phyloP scores from a whole-genome alignment of 2,797 vertebrate genomes.

The Anabas testudineus region DNA sequence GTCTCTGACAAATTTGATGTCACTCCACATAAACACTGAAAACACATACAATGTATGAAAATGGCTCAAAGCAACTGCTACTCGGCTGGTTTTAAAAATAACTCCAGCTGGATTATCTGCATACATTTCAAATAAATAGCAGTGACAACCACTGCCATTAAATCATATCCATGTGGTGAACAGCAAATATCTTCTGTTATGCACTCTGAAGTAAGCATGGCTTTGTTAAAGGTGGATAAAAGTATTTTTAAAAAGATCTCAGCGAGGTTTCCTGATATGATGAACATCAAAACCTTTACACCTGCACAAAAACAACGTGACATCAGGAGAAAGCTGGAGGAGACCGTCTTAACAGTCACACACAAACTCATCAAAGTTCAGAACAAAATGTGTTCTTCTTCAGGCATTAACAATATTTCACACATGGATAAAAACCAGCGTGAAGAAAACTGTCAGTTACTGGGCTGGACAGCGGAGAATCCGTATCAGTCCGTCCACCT shows the following conservation, averaged over 20 bases:
- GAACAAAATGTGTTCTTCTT: not conserved
- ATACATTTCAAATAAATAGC: not conserved
- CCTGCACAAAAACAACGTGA: not conserved
- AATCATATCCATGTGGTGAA: not conserved
- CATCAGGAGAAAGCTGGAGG: not conserved
- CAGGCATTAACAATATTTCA: constrained; percentile 9
- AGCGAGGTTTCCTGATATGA: not conserved
- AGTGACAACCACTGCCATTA: not conserved
- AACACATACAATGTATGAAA: constrained; percentile 40
- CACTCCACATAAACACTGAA: constrained; percentile 40
- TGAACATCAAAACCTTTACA: not conserved
- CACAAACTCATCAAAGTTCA: not conserved
- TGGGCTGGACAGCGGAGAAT: not conserved
- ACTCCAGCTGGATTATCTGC: not conserved
- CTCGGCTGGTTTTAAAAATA: constrained; percentile 46
- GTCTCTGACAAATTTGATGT: constrained; percentile 50
- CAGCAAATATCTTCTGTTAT: not conserved
- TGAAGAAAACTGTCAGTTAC: constrained; percentile 1
- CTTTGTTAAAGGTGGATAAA: not conserved
- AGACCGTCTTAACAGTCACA: not conserved
- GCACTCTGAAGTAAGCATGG: not conserved
- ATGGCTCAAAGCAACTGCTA: constrained; percentile 35
- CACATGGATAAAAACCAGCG: not conserved
- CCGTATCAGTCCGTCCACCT: not conserved
- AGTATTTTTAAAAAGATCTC: not conserved